Conservation (phyloP, 2,113 vertebrate species). For the Porphyrio hochstetteri region DNA sequence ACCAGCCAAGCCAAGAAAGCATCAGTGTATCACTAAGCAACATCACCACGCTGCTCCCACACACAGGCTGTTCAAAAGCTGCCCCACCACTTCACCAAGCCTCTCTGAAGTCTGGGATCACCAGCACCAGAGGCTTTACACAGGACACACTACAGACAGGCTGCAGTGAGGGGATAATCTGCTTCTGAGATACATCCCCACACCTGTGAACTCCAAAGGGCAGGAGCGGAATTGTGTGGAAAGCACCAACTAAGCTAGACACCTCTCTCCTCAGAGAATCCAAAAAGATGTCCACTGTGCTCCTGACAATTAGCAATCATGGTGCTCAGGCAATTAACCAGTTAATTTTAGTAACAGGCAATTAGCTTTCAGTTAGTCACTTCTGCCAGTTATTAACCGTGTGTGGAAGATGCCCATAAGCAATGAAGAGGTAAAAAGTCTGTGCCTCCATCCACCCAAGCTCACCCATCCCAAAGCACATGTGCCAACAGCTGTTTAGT, state of each 20-base stretch:
- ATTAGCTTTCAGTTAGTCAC: background rate
- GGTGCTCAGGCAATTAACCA: too few relatives aligned
- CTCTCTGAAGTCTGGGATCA: background rate
- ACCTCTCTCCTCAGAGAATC: background rate
- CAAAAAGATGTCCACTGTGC: background rate
- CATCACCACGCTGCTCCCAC: background rate
- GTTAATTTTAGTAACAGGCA: background rate
- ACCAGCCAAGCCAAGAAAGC: background rate
- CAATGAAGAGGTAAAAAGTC: background rate
- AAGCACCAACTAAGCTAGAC: background rate
- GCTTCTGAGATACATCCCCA: background rate
- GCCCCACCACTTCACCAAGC: background rate
- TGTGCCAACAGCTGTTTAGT: background rate
- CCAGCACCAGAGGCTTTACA: background rate
- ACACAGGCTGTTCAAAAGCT: background rate
- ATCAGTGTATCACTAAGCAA: background rate
- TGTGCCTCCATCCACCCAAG: background rate
- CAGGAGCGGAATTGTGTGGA: background rate
- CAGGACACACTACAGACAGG: background rate
- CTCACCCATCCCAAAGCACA: background rate
- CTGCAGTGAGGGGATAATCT: background rate
- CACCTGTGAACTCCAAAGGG: background rate
- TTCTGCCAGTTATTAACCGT: background rate
- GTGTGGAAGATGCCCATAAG: background rate
- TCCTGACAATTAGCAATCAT: background rate